phyloP scores from a whole-genome alignment of 1,140 invertebrate species.

The Branchinecta lynchi region DNA sequence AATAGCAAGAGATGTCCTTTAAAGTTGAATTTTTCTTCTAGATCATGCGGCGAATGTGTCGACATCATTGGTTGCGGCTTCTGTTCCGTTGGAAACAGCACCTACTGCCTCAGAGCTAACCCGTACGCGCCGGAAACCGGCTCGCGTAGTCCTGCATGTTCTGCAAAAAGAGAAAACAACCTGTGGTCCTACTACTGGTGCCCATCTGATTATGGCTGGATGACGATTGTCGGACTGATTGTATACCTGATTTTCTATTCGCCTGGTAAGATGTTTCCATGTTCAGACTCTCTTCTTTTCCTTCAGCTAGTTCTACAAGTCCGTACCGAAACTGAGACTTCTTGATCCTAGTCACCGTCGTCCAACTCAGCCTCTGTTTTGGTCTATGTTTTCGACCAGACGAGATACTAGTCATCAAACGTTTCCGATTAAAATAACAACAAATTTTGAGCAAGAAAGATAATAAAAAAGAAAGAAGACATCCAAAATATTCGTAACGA shows the following conservation, averaged over 20 bases:
- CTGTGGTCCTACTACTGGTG: conserved; percentile 37
- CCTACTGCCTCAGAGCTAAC: conserved; percentile 13
- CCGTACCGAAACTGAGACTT: too few relatives aligned
- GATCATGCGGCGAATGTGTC: conserved; percentile 35
- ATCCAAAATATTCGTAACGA: too few relatives aligned
- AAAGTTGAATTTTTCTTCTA: conserved; percentile 23
- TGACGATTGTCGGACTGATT: conserved; percentile 37
- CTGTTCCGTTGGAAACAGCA: conserved; percentile 31
- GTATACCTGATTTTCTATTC: conserved; percentile 39
- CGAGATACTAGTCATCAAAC: too few relatives aligned
- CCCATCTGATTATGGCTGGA: conserved; percentile 36
- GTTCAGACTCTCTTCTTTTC: too few relatives aligned
- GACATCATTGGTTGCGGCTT: conserved; percentile 34
- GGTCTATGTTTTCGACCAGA: too few relatives aligned
- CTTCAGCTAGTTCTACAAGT: too few relatives aligned
- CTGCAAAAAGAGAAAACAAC: conserved; percentile 7
- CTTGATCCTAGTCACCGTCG: too few relatives aligned
- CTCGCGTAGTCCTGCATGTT: conserved; percentile 17
- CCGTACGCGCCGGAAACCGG: conserved; percentile 20
- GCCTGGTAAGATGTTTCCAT: conserved; percentile 31
- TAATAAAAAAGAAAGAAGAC: too few relatives aligned
- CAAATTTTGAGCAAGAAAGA: too few relatives aligned
- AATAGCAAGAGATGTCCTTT: too few relatives aligned
- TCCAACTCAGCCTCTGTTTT: too few relatives aligned
- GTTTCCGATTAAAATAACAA: too few relatives aligned